Percentiles rank a stretch among this genome's conserved stretches.
Evolutionary conservation across 2,888 invertebrate species (phyloP).

Genomic region (Antheraea yamamai): DNA sequence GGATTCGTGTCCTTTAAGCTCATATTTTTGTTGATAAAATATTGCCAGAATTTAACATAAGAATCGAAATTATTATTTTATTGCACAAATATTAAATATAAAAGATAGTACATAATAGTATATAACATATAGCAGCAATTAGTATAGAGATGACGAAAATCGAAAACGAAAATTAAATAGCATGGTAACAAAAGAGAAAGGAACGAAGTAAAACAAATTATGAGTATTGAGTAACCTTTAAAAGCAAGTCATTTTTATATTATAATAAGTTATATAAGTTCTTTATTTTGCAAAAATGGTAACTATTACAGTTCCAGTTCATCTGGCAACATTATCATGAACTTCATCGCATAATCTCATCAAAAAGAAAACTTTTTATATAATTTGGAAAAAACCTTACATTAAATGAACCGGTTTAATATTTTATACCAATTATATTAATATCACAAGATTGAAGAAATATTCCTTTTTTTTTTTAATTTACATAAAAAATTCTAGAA

Average conservation of each 20-base stretch:
- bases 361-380: neutral
- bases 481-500: neutral
- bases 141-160: neutral
- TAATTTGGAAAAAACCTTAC: neutral
- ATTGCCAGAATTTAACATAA: neutral
- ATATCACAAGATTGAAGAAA: constrained; percentile 5
- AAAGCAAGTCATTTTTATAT: neutral
- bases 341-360: neutral
- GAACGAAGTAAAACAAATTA: neutral
- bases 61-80: neutral
- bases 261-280: neutral
- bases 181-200: neutral
- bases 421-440: neutral
- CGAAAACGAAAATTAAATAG: neutral
- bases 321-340: neutral
- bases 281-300: neutral
- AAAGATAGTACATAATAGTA: neutral
- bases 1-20: neutral
- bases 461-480: neutral
- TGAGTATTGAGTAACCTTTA: neutral
- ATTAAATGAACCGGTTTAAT: neutral
- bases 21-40: neutral
- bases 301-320: neutral
- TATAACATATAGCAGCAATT: neutral
- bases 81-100: neutral